Evolutionary conservation across 2,797 vertebrate species (phyloP).

Genomic region (Sebastes cheni): DNA sequence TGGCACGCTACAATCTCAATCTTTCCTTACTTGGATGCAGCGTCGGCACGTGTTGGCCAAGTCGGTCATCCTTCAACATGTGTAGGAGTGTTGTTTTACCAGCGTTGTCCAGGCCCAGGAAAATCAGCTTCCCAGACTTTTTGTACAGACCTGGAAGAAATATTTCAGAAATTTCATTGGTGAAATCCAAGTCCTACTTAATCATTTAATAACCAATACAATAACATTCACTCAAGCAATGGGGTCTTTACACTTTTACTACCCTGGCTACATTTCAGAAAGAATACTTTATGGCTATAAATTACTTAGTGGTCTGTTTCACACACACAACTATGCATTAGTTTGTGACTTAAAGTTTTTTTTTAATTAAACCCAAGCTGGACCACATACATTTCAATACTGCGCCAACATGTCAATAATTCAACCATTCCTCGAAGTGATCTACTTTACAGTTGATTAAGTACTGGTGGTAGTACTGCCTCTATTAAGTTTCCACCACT

Average conservation of each 20-base stretch:
- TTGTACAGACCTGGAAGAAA: slow-evolving; percentile 91
- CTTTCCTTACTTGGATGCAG: slow-evolving; percentile 89
- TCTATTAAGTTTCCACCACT: neutral
- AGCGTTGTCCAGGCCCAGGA: slow-evolving; percentile 97
- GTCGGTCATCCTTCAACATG: slow-evolving; percentile 96
- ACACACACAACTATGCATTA: neutral
- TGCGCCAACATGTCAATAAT: neutral
- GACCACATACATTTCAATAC: neutral
- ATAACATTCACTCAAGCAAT: neutral
- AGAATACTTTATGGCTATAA: neutral
- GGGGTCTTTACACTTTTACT: neutral
- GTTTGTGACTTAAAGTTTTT: neutral
- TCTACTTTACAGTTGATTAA: neutral
- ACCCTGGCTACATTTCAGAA: neutral
- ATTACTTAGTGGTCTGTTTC: neutral
- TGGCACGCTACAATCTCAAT: neutral
- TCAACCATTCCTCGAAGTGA: neutral
- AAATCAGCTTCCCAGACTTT: slow-evolving; percentile 96
- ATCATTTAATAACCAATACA: neutral
- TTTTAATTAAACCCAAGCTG: neutral
- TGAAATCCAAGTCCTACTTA: neutral
- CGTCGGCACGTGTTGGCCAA: slow-evolving; percentile 95
- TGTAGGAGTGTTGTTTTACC: slow-evolving; percentile 97
- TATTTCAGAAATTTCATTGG: neutral
- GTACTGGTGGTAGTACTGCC: neutral